These are phyloP conservation scores for Hypotaenidia okinawae DNA, from an alignment of 2,797 vertebrate species.

Conservation along the genomic window DNA sequence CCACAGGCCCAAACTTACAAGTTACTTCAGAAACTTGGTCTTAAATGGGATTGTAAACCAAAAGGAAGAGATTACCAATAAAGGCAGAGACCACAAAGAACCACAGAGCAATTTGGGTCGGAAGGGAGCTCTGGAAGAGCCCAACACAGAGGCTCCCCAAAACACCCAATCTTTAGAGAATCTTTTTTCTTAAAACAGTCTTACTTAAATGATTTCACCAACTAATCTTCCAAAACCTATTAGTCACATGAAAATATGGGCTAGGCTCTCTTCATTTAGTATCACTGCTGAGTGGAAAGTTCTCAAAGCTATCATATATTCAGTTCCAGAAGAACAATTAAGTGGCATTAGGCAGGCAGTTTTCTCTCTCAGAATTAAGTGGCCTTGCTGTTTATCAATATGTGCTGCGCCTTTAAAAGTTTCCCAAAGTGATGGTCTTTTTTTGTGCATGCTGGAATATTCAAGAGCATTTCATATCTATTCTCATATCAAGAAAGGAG, in stretches of 20 bases:
- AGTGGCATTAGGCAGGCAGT: neutral
- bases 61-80: neutral
- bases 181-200: neutral
- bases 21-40: neutral
- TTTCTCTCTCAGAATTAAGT: slow-evolving; percentile 7
- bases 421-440: slow-evolving; percentile 31
- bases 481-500: slow-evolving; percentile 77
- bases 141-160: neutral
- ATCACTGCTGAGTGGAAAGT: neutral
- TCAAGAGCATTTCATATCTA: slow-evolving; percentile 69
- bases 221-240: neutral
- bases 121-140: neutral
- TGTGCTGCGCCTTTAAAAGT: slow-evolving; percentile 29
- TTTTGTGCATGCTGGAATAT: slow-evolving; percentile 52
- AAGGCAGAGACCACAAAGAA: neutral
- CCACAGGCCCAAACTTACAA: neutral
- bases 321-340: slow-evolving; percentile 41
- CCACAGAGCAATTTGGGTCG: neutral
- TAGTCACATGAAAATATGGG: neutral
- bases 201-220: neutral
- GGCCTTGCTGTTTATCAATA: neutral
- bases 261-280: neutral
- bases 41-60: slow-evolving; percentile 7
- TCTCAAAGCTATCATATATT: neutral
- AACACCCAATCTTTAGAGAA: neutral